A percentile compares a stretch with the other conserved stretches of the same genome.
phyloP scores from a whole-genome alignment of 2,797 vertebrate species.

The Tapirus indicus region DNA sequence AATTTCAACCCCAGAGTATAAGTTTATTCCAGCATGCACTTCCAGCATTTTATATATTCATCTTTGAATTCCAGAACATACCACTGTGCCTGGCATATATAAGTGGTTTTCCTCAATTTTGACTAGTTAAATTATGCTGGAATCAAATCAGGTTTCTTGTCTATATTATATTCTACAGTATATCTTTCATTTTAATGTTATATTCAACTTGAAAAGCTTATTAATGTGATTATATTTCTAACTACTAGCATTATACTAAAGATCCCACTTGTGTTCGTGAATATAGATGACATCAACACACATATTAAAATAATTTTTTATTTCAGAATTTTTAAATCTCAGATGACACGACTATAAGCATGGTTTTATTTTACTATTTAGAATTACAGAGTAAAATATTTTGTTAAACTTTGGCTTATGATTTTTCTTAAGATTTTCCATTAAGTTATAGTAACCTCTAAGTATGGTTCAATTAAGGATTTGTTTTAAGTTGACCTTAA shows the following conservation, averaged over 20 bases:
- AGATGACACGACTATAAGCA: background rate
- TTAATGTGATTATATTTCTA: conserved; percentile 11
- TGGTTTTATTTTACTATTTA: conserved; percentile 21
- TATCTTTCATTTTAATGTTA: conserved; percentile 7
- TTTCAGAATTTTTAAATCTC: conserved; percentile 6
- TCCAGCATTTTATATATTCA: conserved; percentile 13
- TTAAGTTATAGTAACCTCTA: background rate
- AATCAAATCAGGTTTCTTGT: background rate
- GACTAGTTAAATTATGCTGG: conserved; percentile 6
- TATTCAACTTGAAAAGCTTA: conserved; percentile 43
- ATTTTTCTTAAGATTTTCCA: background rate
- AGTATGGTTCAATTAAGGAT: background rate
- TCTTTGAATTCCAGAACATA: conserved; percentile 42
- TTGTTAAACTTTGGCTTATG: conserved; percentile 26
- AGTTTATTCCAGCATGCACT: background rate
- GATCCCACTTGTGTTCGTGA: background rate
- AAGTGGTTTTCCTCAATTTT: background rate
- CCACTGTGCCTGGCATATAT: background rate
- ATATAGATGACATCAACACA: background rate
- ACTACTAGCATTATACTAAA: background rate
- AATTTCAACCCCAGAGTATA: background rate
- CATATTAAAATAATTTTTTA: conserved; percentile 34
- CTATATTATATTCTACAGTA: background rate
- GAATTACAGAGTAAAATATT: conserved; percentile 9
- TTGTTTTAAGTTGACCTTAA: background rate